Conservation (phyloP, 2,888 invertebrate genomes). For the Tipula confusa region DNA sequence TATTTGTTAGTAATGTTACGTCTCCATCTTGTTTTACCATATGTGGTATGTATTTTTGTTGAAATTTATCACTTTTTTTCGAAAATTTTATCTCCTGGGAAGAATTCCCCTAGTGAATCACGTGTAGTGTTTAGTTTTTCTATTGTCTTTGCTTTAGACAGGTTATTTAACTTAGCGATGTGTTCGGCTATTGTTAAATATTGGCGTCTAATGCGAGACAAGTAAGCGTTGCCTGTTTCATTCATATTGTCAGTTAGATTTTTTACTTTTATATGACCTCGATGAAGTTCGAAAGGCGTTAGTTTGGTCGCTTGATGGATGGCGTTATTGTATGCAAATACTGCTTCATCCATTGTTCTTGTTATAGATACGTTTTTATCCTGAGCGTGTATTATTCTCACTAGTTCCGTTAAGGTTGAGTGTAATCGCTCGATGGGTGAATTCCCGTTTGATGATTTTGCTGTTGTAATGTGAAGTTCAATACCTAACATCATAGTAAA, state of each 20-base stretch:
- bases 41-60: neutral
- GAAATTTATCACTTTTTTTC: neutral
- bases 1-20: neutral
- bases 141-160: neutral
- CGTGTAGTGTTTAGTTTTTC: neutral
- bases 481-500: neutral
- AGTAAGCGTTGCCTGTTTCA: too few species aligned
- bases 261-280: too few species aligned
- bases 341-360: too few species aligned
- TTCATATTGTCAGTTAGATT: too few species aligned
- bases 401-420: too few species aligned
- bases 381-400: neutral
- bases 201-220: neutral
- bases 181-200: neutral
- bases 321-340: too few species aligned
- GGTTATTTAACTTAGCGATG: neutral
- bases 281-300: too few species aligned
- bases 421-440: too few species aligned
- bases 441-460: neutral
- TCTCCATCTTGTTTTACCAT: neutral
- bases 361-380: neutral
- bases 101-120: neutral
- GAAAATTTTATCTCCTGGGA: neutral
- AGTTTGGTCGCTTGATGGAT: too few species aligned
- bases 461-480: neutral